These are phyloP conservation scores for Thomomys bottae DNA, from an alignment of 2,113 vertebrate genomes.

Conservation along the genomic window DNA sequence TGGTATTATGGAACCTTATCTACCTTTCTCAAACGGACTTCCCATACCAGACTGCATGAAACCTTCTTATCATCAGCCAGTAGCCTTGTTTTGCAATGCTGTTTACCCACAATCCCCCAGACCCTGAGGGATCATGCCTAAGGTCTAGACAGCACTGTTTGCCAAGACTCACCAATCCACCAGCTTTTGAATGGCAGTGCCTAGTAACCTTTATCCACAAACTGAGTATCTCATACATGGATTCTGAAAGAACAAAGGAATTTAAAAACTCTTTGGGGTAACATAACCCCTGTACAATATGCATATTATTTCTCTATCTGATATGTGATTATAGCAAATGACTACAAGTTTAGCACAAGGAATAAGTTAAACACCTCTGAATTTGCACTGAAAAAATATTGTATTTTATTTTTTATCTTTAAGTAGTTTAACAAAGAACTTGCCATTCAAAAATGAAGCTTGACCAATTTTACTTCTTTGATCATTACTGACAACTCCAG, in stretches of 20 bases:
- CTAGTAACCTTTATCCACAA: neutral
- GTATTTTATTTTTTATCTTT: too few relatives aligned
- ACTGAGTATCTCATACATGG: neutral
- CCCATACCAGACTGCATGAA: neutral
- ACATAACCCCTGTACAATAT: neutral
- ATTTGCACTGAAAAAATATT: neutral
- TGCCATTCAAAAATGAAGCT: too few relatives aligned
- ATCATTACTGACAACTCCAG: neutral
- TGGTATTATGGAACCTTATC: neutral
- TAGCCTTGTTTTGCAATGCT: neutral
- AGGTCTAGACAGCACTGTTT: neutral
- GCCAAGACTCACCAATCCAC: neutral
- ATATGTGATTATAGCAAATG: neutral
- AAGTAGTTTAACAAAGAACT: too few relatives aligned
- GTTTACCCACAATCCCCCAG: neutral
- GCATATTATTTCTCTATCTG: neutral
- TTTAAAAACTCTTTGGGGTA: neutral
- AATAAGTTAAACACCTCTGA: too few relatives aligned
- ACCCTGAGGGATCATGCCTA: neutral
- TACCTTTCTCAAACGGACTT: neutral
- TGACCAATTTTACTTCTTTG: too few relatives aligned
- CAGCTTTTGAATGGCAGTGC: neutral
- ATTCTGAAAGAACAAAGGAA: neutral
- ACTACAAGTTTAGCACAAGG: neutral
- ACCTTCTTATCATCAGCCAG: neutral